Evolutionary conservation across 2,888 invertebrate genomes (phyloP).

Genomic region (Digitonthophagus gazella): DNA sequence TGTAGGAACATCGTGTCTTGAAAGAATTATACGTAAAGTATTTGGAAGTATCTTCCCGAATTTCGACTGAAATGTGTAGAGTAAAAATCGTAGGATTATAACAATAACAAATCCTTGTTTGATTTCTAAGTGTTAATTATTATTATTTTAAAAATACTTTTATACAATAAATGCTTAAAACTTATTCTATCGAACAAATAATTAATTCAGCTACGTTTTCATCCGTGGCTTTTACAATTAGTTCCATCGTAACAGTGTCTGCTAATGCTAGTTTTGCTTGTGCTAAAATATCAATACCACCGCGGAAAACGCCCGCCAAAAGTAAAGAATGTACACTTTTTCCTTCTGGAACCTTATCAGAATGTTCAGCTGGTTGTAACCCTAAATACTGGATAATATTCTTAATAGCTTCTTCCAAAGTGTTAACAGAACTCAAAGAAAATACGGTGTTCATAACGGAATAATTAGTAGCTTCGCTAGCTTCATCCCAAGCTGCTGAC

Average conservation of each 20-base stretch:
- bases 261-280: constrained; percentile 80
- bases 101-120: no score
- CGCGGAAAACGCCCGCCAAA: constrained; percentile 85
- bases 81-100: no score
- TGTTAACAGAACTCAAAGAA: constrained; percentile 75
- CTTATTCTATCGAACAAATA: constrained; percentile 78
- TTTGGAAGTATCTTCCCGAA: constrained; percentile 60
- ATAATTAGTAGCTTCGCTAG: constrained; percentile 56
- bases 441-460: constrained; percentile 81
- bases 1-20: constrained; percentile 42
- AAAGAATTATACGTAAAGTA: constrained; percentile 62
- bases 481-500: constrained; percentile 67
- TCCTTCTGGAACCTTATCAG: constrained; percentile 79
- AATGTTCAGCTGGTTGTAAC: constrained; percentile 79
- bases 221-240: constrained; percentile 84
- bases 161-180: constrained; percentile 15
- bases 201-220: constrained; percentile 85
- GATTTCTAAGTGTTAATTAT: neutral
- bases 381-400: constrained; percentile 81
- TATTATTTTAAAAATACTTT: constrained; percentile 18
- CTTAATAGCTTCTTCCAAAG: constrained; percentile 80
- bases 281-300: constrained; percentile 86
- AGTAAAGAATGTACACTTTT: constrained; percentile 78
- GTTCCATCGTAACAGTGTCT: constrained; percentile 88
- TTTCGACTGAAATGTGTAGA: constrained; percentile 57